These are phyloP conservation scores for Periophthalmodon schlosseri DNA, from an alignment of 2,113 vertebrate genomes.

Conservation along the genomic window DNA sequence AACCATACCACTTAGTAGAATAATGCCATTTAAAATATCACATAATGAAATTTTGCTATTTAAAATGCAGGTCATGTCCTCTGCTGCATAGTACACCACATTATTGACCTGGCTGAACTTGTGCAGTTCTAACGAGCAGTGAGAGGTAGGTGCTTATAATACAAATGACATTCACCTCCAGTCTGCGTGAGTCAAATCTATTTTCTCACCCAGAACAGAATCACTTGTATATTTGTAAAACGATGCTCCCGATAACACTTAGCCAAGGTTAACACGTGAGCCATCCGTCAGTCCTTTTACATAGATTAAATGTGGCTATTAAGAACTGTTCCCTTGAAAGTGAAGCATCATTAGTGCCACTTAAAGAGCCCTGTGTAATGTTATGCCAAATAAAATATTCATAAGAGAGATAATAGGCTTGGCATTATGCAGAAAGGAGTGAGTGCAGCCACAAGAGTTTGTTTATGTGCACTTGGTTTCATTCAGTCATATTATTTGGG, in stretches of 20 bases:
- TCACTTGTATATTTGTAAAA: neutral
- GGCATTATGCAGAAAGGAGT: neutral
- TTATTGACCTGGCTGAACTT: conserved; percentile 13
- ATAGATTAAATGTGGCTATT: conserved; percentile 2
- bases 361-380: neutral
- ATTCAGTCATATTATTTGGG: neutral
- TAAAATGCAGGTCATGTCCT: neutral
- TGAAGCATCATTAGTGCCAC: conserved; percentile 4
- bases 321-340: neutral
- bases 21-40: neutral
- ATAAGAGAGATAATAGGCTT: neutral
- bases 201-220: conserved; percentile 22
- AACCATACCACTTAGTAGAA: too few relatives aligned
- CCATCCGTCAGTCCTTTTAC: neutral
- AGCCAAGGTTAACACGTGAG: conserved; percentile 4
- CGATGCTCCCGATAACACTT: neutral
- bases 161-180: conserved; percentile 10
- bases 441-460: neutral
- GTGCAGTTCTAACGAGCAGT: conserved; percentile 15
- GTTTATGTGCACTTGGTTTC: neutral
- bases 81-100: neutral
- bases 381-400: conserved; percentile 9
- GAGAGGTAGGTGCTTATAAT: conserved; percentile 7
- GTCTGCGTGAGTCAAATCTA: conserved; percentile 18
- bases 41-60: neutral